A percentile compares a stretch with the other conserved stretches of the same genome.
Evolutionary conservation across 1,140 invertebrate genomes (phyloP).

Genomic region (Carcinoscorpius rotundicauda): DNA sequence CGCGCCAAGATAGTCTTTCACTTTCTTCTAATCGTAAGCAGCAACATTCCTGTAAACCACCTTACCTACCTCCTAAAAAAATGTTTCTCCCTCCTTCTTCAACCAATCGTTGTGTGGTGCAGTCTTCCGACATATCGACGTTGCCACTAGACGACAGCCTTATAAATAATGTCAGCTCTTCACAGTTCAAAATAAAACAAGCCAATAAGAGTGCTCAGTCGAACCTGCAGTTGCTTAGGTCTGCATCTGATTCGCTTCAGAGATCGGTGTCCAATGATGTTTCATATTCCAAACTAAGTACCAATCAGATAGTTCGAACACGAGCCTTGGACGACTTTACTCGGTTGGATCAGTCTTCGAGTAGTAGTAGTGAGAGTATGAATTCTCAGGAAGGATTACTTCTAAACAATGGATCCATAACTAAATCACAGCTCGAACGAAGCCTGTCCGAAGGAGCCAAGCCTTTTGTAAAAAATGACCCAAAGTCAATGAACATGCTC

Average conservation of each 20-base stretch:
- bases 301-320: slow-evolving; percentile 1
- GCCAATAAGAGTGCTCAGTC: slow-evolving; percentile 12
- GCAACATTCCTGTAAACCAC: slow-evolving; percentile 1
- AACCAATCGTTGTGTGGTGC: slow-evolving; percentile 59
- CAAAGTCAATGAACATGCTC: no score
- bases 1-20: not conserved
- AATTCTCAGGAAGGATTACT: slow-evolving; percentile 52
- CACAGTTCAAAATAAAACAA: slow-evolving; percentile 10
- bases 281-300: not conserved
- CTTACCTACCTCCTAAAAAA: slow-evolving; percentile 30
- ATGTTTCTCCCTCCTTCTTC: slow-evolving; percentile 70
- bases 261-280: slow-evolving; percentile 9
- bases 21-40: not conserved
- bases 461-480: no score
- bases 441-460: no score
- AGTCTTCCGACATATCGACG: slow-evolving; percentile 59
- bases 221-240: slow-evolving; percentile 18
- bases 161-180: slow-evolving; percentile 26
- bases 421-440: no score
- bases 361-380: slow-evolving; percentile 56
- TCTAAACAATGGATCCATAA: no score
- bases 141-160: slow-evolving; percentile 37
- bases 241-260: slow-evolving; percentile 22
- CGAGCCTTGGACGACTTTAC: slow-evolving; percentile 13
- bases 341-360: slow-evolving; percentile 27